Percentiles rank a stretch among this genome's conserved stretches.
Conservation (phyloP, 1,140 invertebrate species). For the Ips typographus region DNA sequence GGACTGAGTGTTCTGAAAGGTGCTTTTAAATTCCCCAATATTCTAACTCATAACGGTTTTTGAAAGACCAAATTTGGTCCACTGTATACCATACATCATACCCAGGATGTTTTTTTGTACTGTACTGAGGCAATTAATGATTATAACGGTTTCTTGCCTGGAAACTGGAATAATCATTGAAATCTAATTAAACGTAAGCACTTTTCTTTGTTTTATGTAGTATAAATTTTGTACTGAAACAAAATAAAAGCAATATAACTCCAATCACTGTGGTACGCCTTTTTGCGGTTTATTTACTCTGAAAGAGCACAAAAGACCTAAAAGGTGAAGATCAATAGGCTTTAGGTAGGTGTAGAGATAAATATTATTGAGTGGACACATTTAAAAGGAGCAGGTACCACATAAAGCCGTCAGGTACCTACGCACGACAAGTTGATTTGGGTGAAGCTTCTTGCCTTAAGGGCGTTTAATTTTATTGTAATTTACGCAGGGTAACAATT, state of each 20-base stretch:
- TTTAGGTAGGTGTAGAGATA: slow-evolving; percentile 32
- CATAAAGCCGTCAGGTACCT: slow-evolving; percentile 26
- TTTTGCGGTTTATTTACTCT: slow-evolving; percentile 31
- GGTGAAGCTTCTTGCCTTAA: slow-evolving; percentile 19
- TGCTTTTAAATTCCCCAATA: no score
- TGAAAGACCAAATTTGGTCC: no score
- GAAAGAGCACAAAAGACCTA: slow-evolving; percentile 21
- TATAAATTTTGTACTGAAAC: background rate
- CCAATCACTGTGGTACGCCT: background rate
- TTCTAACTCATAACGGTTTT: no score
- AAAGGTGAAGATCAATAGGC: slow-evolving; percentile 24
- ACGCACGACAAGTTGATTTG: slow-evolving; percentile 22
- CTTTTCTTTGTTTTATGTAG: background rate
- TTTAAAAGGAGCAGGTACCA: slow-evolving; percentile 32
- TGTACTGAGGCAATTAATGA: no score
- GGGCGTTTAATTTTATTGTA: slow-evolving; percentile 9
- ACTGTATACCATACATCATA: no score
- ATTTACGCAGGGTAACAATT: background rate
- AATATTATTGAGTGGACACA: slow-evolving; percentile 34
- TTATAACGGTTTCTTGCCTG: no score
- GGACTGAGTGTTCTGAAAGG: no score
- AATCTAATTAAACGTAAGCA: no score
- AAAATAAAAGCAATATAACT: slow-evolving; percentile 4
- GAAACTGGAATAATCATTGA: no score
- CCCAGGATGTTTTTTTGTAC: no score